Evolutionary conservation across 2,113 vertebrate genomes (phyloP), one percentile per base, ranked within the genome.

Genomic region (Scatophagus argus): DNA sequence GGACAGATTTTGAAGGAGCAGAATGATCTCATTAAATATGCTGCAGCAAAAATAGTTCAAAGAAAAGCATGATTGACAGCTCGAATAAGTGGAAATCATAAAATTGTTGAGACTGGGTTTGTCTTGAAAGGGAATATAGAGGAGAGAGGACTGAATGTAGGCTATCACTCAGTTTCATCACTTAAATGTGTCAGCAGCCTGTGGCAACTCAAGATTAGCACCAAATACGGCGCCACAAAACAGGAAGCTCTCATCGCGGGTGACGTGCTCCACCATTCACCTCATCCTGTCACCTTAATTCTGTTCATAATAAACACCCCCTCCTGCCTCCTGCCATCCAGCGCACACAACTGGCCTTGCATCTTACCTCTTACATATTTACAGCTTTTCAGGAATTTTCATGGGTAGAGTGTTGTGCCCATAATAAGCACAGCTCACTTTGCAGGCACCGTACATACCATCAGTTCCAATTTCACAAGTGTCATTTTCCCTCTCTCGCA

Each of bases 401-500:
- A 56, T 23, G 60, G 78, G 51, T 34, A 72, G 68, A 79, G 72
- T 74, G 65, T 81, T 87, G 81, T 65, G 74, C 85, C 75, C 74
- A 73, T 90, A 90, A 83, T 77, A 85, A 75, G 84, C 85, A 68
- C 72, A 77, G 77, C 64, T 87, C 77, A 72, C 77, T 87, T 79
- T 34, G n/a, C 69, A 73, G 74, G 29, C 49, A 67, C 77, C 70
- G 64, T 77, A 71, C 75, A 81, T 64, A 27, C 63, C 77, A 87
- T 91, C 93, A 86, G 67, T 75, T 88, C 51, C 82, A 90, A 91
- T 94, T 91, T 91, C 73, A 85, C 55, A 87, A 74, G 83, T 83
- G 76, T 87, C 75, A 71, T 70, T 91, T 83, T 78, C 23, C 64
- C 72, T 77, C 76, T 79, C 49, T 74, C 44, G 29, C 59, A 41